These are phyloP conservation scores for Diploscapter pachys DNA, from an alignment of 1,140 invertebrate species.

Conservation along the genomic window DNA sequence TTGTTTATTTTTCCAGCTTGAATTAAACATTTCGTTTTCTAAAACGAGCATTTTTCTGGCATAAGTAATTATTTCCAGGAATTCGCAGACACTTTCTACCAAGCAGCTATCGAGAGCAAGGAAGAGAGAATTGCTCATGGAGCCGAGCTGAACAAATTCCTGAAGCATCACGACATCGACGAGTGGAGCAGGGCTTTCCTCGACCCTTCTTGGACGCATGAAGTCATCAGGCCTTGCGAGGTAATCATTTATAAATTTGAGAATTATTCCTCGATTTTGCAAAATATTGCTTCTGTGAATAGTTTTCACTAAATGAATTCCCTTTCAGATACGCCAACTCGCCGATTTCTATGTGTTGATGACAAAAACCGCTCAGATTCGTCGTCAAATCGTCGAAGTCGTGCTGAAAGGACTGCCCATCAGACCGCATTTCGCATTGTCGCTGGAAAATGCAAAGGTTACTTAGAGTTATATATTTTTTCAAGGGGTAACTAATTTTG, in stretches of 20 bases:
- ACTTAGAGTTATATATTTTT: conserved; percentile 9
- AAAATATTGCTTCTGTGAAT: background rate
- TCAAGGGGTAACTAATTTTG: conserved; percentile 11
- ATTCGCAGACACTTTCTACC: conserved; percentile 53
- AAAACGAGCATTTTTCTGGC: background rate
- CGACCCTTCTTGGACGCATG: conserved; percentile 57
- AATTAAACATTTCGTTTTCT: background rate
- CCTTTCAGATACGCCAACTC: background rate
- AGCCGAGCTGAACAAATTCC: conserved; percentile 50
- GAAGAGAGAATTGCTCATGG: conserved; percentile 48
- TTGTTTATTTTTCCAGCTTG: background rate
- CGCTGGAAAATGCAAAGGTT: conserved; percentile 52
- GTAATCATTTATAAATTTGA: too few species aligned
- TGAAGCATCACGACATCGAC: conserved; percentile 57
- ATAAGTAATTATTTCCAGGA: conserved; percentile 25
- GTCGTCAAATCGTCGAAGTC: conserved; percentile 56
- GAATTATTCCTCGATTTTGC: conserved; percentile 32
- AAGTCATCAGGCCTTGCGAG: conserved; percentile 45
- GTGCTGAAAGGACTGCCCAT: conserved; percentile 58
- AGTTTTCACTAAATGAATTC: conserved; percentile 32
- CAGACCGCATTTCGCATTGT: conserved; percentile 52
- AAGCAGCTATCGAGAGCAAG: conserved; percentile 47
- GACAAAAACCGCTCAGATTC: conserved; percentile 54
- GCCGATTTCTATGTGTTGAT: conserved; percentile 56
- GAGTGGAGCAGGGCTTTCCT: conserved; percentile 54